Base-by-base conservation (phyloP, 2,888 invertebrate genomes). In the Drosophila anomalata region DNA sequence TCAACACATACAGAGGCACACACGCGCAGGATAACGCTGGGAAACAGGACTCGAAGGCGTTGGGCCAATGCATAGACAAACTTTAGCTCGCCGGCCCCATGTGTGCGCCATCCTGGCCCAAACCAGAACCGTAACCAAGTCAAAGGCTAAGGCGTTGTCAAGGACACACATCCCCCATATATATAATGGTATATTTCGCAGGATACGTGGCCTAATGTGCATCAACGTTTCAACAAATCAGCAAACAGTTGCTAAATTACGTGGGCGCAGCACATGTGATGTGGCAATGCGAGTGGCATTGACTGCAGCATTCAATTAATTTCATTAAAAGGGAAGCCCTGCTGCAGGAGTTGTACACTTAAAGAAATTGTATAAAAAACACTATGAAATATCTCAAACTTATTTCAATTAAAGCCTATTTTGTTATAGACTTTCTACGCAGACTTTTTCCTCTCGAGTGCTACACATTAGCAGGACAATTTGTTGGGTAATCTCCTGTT, bases 401-500 rank as follows among this genome's bases (percentile, higher is more conserved):
- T 3, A 33, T 33, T 12, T 36, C 5, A 5, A 2, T n/a, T n/a
- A 36, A n/a, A n/a, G n/a, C 9, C 12, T 48, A 7, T 36, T n/a
- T n/a, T 7, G 2, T 1, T 14, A n/a, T n/a, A 36, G 6, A 36
- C 7, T 36, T 36, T 36, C n/a, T n/a, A 2, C 36, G 22, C 7
- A 36, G 2, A 36, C 7, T 36, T 36, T 36, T 36, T n/a, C 6
- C 36, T 36, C 9, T 36, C n/a, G 57, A 68, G 60, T 53, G 63
- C 65, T 54, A 51, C 86, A 63, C 79, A 83, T 83, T 86, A 77
- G 83, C 62, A 75, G 72, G 66, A 73, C 83, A 82, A 88, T 88
- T 88, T 88, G 87, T 77, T 86, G 47, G 78, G 73, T 78, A 84
- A 84, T 84, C 79, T 78, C 42, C 60, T 70, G 55, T 68, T 73